A percentile compares a stretch with the other conserved stretches of the same genome.
Evolutionary conservation across 2,113 vertebrate species (phyloP).

Genomic region (Eulemur macaco): DNA sequence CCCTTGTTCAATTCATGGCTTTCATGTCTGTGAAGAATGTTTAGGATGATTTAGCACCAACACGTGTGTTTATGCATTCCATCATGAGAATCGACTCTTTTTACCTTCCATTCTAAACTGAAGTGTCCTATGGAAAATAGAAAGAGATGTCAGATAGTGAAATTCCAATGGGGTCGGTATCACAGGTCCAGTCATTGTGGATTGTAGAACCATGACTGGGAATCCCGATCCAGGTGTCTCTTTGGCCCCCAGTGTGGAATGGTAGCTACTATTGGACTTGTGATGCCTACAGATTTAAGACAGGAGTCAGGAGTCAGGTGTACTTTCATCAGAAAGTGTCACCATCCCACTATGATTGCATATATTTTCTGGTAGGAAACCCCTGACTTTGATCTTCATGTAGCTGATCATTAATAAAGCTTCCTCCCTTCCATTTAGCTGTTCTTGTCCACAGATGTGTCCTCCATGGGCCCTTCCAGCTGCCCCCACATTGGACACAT

Average conservation of each 20-base stretch:
- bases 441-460: rapidly evolving
- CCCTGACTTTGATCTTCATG: background rate
- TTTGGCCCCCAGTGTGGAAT: background rate
- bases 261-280: background rate
- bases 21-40: background rate
- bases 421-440: background rate
- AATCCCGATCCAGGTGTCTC: too few relatives aligned
- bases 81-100: background rate
- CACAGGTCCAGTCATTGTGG: background rate
- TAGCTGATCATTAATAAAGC: background rate
- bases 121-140: background rate
- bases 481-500: rapidly evolving
- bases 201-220: background rate
- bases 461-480: background rate
- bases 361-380: background rate
- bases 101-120: background rate
- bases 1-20: background rate
- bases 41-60: background rate
- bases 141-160: background rate
- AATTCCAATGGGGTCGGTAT: rapidly evolving
- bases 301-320: too few relatives aligned
- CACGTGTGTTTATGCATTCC: background rate
- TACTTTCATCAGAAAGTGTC: background rate
- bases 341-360: rapidly evolving
- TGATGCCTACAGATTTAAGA: background rate